These are phyloP conservation scores for Echinops telfairi DNA, from an alignment of 2,113 vertebrate species.

Conservation along the genomic window DNA sequence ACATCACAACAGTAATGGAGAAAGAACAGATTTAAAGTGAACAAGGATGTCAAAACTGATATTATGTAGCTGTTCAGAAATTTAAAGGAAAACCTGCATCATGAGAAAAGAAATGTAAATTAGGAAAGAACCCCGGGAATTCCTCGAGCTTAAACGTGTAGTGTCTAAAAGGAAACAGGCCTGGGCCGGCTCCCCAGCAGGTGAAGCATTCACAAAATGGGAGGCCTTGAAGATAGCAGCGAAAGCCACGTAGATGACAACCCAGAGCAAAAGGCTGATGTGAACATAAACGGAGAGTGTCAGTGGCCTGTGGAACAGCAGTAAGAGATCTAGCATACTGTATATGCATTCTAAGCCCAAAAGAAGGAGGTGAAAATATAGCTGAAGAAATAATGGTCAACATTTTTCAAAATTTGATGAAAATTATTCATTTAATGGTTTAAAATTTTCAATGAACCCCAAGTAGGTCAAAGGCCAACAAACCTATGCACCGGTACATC, in stretches of 20 bases:
- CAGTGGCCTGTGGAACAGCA: not conserved
- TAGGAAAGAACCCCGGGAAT: not conserved
- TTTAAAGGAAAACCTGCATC: not conserved
- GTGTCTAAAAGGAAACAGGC: not conserved
- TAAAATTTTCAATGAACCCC: not conserved
- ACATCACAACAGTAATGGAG: not conserved
- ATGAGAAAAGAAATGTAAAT: not conserved
- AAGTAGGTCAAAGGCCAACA: not conserved
- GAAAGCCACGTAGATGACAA: not conserved
- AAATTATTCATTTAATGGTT: not conserved
- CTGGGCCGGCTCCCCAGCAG: not conserved
- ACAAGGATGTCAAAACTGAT: not conserved
- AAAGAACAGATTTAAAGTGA: not conserved
- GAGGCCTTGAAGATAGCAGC: not conserved
- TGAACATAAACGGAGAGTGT: not conserved
- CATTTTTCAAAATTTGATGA: conserved; percentile 17
- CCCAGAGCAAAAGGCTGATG: not conserved
- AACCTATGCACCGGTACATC: not conserved
- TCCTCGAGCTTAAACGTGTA: too few relatives aligned
- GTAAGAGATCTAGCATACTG: not conserved
- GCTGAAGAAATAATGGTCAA: not conserved
- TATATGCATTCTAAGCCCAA: not conserved
- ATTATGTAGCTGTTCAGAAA: not conserved
- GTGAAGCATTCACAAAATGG: not conserved
- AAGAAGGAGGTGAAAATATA: not conserved